Conservation (phyloP, 2,888 invertebrate species). For the Hyles lineata region DNA sequence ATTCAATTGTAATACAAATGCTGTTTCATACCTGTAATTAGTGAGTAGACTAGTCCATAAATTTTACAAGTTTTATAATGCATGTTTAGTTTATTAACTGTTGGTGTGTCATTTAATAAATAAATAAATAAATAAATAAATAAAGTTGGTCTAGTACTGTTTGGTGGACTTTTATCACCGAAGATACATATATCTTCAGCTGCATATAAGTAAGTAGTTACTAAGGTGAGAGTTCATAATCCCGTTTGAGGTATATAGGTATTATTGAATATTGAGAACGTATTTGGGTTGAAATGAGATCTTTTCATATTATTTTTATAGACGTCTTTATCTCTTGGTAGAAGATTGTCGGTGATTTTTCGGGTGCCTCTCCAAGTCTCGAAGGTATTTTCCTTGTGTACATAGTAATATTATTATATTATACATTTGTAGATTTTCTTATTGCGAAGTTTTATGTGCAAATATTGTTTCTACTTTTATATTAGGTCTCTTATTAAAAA, state of each 20-base stretch:
- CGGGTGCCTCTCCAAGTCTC: conserved; percentile 52
- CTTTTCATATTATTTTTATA: conserved; percentile 67
- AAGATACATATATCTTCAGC: no score
- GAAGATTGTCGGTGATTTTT: conserved; percentile 64
- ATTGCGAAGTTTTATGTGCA: neutral
- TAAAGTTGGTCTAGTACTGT: no score
- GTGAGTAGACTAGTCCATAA: no score
- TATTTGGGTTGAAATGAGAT: conserved; percentile 76
- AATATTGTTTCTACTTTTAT: conserved; percentile 6
- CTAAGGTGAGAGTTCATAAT: conserved; percentile 66
- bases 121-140: no score
- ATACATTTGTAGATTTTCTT: conserved; percentile 6
- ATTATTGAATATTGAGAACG: conserved; percentile 79
- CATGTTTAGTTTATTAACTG: no score
- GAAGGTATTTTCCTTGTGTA: conserved; percentile 37
- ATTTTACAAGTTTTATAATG: no score
- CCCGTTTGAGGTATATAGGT: conserved; percentile 71
- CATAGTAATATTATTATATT: conserved; percentile 15
- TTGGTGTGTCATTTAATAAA: no score
- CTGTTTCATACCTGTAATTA: no score
- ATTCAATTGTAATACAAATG: no score
- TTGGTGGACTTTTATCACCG: no score
- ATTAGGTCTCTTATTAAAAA: neutral
- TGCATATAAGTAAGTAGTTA: conserved; percentile 39
- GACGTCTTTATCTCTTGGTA: conserved; percentile 54